phyloP scores from a whole-genome alignment of 2,113 vertebrate species.

The Empidonax alnorum region DNA sequence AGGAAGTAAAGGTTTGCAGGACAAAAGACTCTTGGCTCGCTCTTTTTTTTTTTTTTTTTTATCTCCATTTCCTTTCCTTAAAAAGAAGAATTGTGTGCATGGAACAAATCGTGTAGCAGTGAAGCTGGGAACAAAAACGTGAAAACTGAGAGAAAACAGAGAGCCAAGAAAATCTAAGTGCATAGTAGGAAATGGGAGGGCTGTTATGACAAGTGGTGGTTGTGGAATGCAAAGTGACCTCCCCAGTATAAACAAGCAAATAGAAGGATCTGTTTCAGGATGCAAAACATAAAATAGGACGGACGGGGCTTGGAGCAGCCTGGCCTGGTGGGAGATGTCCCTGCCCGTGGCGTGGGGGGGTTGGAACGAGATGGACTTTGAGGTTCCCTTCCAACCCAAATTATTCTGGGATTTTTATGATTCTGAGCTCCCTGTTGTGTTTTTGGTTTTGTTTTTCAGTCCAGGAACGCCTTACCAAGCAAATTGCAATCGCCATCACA shows the following conservation, averaged over 20 bases:
- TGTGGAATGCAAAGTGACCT: background rate
- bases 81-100: background rate
- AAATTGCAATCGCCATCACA: conserved; percentile 95
- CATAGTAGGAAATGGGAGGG: background rate
- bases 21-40: background rate
- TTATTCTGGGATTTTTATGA: background rate
- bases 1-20: background rate
- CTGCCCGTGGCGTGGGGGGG: too few relatives aligned
- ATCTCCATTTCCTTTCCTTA: background rate
- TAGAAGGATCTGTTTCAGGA: background rate
- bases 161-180: background rate
- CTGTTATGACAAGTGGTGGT: background rate
- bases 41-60: background rate
- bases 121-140: background rate
- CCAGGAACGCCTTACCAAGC: conserved; percentile 96
- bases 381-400: background rate
- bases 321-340: background rate
- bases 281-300: background rate
- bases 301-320: background rate
- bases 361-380: background rate
- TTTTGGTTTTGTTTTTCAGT: conserved; percentile 74
- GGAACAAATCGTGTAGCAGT: background rate
- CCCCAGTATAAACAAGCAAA: background rate
- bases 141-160: background rate
- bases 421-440: background rate